A percentile compares a stretch with the other conserved stretches of the same genome.
Evolutionary conservation across 2,797 vertebrate genomes (phyloP).

Genomic region (Darevskia nairensis): DNA sequence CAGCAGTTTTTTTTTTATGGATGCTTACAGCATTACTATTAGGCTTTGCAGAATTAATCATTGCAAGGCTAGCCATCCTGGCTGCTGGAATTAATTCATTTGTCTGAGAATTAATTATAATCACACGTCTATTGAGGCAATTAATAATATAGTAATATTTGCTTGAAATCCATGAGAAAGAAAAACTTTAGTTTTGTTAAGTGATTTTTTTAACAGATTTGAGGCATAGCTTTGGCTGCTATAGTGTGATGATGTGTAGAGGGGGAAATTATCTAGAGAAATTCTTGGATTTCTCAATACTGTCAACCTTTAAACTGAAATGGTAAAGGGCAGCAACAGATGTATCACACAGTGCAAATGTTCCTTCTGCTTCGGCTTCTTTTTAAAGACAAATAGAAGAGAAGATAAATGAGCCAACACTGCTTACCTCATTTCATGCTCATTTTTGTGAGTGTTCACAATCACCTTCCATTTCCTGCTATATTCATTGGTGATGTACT

Average conservation of each 20-base stretch:
- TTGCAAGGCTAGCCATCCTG: conserved; percentile 42
- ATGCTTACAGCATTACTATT: conserved; percentile 52
- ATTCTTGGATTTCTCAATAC: not conserved
- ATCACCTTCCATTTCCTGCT: too few relatives aligned
- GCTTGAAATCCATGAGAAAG: conserved; percentile 53
- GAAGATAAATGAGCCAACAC: not conserved
- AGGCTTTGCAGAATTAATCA: conserved; percentile 56
- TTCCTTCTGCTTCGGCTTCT: not conserved
- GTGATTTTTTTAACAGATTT: not conserved
- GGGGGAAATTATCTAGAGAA: not conserved
- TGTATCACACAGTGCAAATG: not conserved
- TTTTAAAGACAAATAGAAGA: not conserved
- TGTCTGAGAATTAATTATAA: conserved; percentile 65
- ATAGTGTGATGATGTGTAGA: not conserved
- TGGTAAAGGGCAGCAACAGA: not conserved
- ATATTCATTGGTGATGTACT: not conserved
- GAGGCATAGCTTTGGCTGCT: not conserved
- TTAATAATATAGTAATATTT: conserved; percentile 62
- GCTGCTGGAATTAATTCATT: conserved; percentile 61
- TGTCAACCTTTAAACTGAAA: not conserved
- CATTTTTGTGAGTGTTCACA: not conserved
- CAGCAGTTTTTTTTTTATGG: conserved; percentile 35
- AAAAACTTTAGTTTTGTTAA: conserved; percentile 35
- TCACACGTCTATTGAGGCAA: conserved; percentile 43
- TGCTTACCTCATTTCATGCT: not conserved